Evolutionary conservation across 2,888 invertebrate genomes (phyloP).

Genomic region (Nebria salina): DNA sequence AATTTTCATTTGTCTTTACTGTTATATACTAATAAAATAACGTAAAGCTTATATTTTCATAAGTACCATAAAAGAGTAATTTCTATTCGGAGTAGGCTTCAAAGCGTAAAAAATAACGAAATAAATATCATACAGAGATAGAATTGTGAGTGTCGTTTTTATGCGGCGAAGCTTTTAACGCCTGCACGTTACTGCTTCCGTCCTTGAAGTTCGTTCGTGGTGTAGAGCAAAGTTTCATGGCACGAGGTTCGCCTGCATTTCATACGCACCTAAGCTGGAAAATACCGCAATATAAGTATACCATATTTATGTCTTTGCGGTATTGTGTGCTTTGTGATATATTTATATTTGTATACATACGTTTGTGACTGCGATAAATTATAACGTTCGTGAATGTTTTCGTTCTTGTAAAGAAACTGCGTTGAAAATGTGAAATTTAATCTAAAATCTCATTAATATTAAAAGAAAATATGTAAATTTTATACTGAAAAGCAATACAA

Average conservation of each 20-base stretch:
- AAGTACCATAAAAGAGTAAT: conserved; percentile 25
- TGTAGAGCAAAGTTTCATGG: neutral
- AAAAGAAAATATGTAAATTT: too few species aligned
- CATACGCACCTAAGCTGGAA: conserved; percentile 11
- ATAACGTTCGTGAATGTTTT: too few species aligned
- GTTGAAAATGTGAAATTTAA: too few species aligned
- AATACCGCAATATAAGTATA: conserved; percentile 6
- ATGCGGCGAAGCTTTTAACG: conserved; percentile 41
- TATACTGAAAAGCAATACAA: too few species aligned
- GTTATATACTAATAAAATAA: too few species aligned
- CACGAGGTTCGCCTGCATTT: conserved; percentile 3
- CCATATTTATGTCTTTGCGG: conserved; percentile 2
- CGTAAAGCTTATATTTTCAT: too few species aligned
- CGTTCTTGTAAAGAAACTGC: too few species aligned
- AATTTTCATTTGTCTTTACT: too few species aligned
- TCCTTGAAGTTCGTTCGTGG: neutral
- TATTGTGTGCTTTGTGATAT: neutral
- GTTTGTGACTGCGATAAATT: neutral
- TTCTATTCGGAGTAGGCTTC: conserved; percentile 31
- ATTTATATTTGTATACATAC: neutral
- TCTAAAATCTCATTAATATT: too few species aligned
- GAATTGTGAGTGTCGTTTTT: conserved; percentile 32
- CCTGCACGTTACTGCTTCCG: conserved; percentile 11
- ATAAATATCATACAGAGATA: conserved; percentile 29
- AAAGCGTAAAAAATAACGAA: conserved; percentile 17